A percentile compares a stretch with the other conserved stretches of the same genome.
phyloP scores from a whole-genome alignment of 2,113 vertebrate species.

The Morone chrysops region DNA sequence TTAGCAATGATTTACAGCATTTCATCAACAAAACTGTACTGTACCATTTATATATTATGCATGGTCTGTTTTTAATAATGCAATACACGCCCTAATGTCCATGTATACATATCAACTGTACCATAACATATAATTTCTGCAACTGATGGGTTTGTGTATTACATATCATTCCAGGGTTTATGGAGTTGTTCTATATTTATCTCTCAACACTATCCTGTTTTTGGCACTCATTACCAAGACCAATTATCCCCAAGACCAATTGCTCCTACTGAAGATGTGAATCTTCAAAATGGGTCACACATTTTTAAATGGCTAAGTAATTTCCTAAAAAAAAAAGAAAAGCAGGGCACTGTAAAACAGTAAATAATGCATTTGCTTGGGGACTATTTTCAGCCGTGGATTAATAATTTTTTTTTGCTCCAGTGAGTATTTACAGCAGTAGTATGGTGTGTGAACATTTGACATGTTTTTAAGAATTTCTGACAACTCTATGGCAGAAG shows the following conservation, averaged over 20 bases:
- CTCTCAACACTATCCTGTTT: neutral
- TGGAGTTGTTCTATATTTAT: neutral
- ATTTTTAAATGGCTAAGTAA: neutral
- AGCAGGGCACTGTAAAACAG: neutral
- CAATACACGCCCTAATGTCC: no score
- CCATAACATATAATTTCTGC: neutral
- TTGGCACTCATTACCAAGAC: neutral
- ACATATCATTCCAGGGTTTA: neutral
- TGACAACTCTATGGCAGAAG: neutral
- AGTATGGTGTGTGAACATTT: neutral
- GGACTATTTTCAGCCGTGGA: neutral
- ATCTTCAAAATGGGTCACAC: neutral
- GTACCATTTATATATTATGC: neutral
- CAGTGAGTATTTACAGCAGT: neutral
- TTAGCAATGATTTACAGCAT: neutral
- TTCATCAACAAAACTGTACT: neutral
- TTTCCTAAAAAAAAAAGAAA: neutral
- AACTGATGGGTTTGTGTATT: neutral
- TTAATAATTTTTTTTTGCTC: neutral
- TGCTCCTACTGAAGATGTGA: neutral
- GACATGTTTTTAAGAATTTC: neutral
- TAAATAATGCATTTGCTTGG: neutral
- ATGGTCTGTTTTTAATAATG: neutral
- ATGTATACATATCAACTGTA: neutral
- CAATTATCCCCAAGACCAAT: neutral